Evolutionary conservation across 2,797 vertebrate species (phyloP), one percentile per base, ranked within the genome.

Genomic region (Chaunax sp.): DNA sequence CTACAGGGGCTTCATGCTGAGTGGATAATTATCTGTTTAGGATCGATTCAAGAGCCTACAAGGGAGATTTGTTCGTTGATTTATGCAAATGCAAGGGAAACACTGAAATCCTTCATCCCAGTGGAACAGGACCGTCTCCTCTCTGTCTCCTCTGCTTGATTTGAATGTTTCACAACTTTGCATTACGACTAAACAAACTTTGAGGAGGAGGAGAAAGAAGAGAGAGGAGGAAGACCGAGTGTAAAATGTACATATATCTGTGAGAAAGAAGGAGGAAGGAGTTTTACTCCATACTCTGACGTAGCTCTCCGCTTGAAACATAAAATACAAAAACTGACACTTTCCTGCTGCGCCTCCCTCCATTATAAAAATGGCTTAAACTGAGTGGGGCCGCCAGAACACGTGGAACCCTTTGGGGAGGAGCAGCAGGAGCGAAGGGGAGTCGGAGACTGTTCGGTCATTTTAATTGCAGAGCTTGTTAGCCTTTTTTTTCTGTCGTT

Each of bases 401-500:
- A 46, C 33, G 9, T 1, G 1, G 28, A 4, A 45, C 19, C 52
- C 66, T 51, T 64, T 16, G 41, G 69, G 62, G 68, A 73, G 57
- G 26, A 73, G 66, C 5, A 2, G 47, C 26, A 18, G 66, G 45
- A 61, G 37, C 18, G 64, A 46, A 57, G 43, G 52, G 61, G 51
- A 53, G 77, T 66, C 65, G 61, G 20, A 23, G 52, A 70, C 25
- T 51, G 64, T 76, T 70, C 1, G 37, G 64, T 50, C 46, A 77
- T 62, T 85, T 86, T 81, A 85, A 85, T 78, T 81, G 75, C 77
- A 71, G 71, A 65, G 67, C 79, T 80, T 68, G 77, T 79, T 75
- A 67, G 54, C 4, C 40, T 52, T 20, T 51, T 75, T 72, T 57
- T 41, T 58, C 28, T n/a, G 54, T 72, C 19, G 30, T 77, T 82